Evolutionary conservation across 2,797 vertebrate genomes (phyloP).

Genomic region (Pachyuromys duprasi): DNA sequence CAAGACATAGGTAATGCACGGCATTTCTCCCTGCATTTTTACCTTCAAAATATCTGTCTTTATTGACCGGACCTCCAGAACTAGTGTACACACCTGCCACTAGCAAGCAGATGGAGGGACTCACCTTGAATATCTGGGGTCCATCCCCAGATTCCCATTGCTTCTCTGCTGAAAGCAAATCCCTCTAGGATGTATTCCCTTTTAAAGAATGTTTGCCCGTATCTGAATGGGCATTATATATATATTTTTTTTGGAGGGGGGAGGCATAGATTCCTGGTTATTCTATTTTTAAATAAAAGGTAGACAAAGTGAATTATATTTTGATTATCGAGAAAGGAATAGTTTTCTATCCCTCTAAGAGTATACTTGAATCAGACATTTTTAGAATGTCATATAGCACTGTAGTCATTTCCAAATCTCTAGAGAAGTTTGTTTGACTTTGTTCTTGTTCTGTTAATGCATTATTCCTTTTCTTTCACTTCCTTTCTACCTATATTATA

Average conservation of each 20-base stretch:
- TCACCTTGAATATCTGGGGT: conserved; percentile 76
- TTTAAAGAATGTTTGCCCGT: conserved; percentile 71
- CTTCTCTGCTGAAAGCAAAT: conserved; percentile 72
- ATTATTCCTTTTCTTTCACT: conserved; percentile 43
- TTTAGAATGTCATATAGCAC: conserved; percentile 85
- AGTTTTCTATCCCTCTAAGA: conserved; percentile 89
- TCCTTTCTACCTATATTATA: neutral
- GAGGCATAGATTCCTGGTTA: conserved; percentile 71
- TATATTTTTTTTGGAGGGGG: conserved; percentile 55
- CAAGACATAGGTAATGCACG: conserved; percentile 81
- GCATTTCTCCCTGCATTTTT: conserved; percentile 73
- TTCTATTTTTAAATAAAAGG: conserved; percentile 82
- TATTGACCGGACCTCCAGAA: conserved; percentile 65
- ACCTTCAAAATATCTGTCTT: conserved; percentile 85
- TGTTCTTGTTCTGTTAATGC: conserved; percentile 35
- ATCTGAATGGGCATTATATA: conserved; percentile 72
- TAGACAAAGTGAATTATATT: conserved; percentile 86
- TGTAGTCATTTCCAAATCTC: conserved; percentile 82
- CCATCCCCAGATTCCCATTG: conserved; percentile 33
- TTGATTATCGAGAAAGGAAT: conserved; percentile 85
- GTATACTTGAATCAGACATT: conserved; percentile 91
- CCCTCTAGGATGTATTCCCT: conserved; percentile 67
- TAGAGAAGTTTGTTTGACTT: conserved; percentile 67
- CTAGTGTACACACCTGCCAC: conserved; percentile 71
- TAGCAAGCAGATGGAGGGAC: conserved; percentile 72